Conservation (phyloP, 1,140 invertebrate genomes). For the Solenopsis fugax region DNA sequence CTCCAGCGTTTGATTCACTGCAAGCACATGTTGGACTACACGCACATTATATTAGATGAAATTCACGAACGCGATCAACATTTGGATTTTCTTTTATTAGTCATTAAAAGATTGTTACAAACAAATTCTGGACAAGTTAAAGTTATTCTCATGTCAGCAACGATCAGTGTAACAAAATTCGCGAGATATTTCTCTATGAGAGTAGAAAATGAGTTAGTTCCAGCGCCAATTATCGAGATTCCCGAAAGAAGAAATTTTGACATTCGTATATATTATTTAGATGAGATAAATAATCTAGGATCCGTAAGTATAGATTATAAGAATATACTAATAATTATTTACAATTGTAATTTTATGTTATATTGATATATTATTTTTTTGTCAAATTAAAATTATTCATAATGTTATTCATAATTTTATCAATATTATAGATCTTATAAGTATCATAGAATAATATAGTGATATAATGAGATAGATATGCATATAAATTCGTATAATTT, state of each 20-base stretch:
- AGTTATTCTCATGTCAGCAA: conserved; percentile 96
- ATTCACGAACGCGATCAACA: conserved; percentile 98
- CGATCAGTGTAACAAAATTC: conserved; percentile 92
- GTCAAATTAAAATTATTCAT: not conserved
- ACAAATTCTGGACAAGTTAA: conserved; percentile 91
- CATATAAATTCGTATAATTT: conserved; percentile 1
- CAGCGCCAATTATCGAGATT: conserved; percentile 88
- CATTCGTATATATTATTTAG: conserved; percentile 91
- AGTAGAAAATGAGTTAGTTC: conserved; percentile 82
- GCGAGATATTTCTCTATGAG: conserved; percentile 91
- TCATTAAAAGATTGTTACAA: conserved; percentile 93
- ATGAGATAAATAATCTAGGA: conserved; percentile 86
- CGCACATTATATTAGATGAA: conserved; percentile 98
- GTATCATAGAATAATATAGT: conserved; percentile 16
- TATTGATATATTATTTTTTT: not conserved
- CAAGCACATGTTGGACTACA: conserved; percentile 89
- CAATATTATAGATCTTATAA: conserved; percentile 2
- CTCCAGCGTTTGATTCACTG: conserved; percentile 91
- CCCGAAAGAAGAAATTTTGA: conserved; percentile 86
- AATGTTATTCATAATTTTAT: not conserved
- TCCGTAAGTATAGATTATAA: conserved; percentile 76
- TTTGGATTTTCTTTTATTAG: conserved; percentile 96
- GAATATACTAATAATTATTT: conserved; percentile 21
- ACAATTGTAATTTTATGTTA: too few relatives aligned
- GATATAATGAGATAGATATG: conserved; percentile 34